phyloP scores from a whole-genome alignment of 2,113 vertebrate genomes.

The Zingel zingel region DNA sequence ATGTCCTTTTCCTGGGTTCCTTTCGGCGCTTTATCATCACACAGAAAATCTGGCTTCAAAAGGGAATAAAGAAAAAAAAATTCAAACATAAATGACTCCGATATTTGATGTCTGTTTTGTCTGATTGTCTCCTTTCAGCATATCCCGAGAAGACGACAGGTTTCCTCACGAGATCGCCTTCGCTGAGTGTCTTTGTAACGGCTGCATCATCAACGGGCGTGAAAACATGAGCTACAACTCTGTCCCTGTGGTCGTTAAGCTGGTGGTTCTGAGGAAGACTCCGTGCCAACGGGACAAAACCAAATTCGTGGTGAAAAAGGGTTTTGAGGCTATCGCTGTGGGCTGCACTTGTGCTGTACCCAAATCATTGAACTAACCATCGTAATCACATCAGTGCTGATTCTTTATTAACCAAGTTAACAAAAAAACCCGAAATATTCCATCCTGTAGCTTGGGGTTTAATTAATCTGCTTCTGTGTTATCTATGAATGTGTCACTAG shows the following conservation, averaged over 20 bases:
- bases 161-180: slow-evolving; percentile 79
- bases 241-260: slow-evolving; percentile 68
- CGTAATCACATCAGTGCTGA: not conserved
- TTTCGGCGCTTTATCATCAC: not conserved
- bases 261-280: slow-evolving; percentile 78
- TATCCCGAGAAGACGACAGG: slow-evolving; percentile 75
- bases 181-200: slow-evolving; percentile 84
- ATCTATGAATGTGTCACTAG: not conserved
- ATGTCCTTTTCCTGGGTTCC: not conserved
- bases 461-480: not conserved
- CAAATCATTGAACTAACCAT: not conserved
- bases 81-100: no score
- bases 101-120: not conserved
- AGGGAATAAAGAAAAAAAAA: not conserved
- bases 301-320: slow-evolving; percentile 61
- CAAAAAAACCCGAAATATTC: no score
- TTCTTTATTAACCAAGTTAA: not conserved
- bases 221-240: slow-evolving; percentile 83
- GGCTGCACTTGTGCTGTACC: slow-evolving; percentile 87
- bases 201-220: slow-evolving; percentile 79
- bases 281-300: not conserved
- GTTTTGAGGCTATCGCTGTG: slow-evolving; percentile 78
- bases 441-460: no score
- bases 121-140: slow-evolving; percentile 57
- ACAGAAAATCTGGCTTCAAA: not conserved